A percentile compares a stretch with the other conserved stretches of the same genome.
phyloP scores from a whole-genome alignment of 2,888 invertebrate species.

The Salpingus planirostris region DNA sequence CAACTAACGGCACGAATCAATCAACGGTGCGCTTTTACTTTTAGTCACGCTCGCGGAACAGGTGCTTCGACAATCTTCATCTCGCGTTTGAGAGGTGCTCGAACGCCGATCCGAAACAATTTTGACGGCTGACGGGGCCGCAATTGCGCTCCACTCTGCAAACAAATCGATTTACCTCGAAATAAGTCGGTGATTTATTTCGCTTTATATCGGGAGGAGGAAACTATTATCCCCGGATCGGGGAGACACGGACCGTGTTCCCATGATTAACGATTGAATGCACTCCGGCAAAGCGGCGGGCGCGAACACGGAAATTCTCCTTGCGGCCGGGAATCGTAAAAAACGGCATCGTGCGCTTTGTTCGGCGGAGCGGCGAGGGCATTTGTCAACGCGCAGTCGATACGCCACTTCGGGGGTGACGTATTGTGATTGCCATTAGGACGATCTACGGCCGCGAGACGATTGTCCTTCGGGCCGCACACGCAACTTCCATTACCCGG shows the following conservation, averaged over 20 bases:
- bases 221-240: constrained; percentile 25
- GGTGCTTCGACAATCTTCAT: constrained; percentile 27
- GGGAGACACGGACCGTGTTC: constrained; percentile 34
- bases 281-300: constrained; percentile 37
- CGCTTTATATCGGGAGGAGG: no score
- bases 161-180: no score
- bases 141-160: no score
- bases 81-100: constrained; percentile 20
- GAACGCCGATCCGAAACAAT: constrained; percentile 14
- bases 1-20: constrained; percentile 34
- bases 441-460: constrained; percentile 17
- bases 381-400: constrained; percentile 41
- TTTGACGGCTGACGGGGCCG: no score
- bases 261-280: constrained; percentile 44
- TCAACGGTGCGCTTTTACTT: constrained; percentile 34
- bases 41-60: constrained; percentile 35
- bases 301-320: constrained; percentile 42
- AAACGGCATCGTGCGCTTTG: constrained; percentile 35
- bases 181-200: no score
- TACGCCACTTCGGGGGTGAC: constrained; percentile 34
- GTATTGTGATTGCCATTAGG: constrained; percentile 41
- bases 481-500: constrained; percentile 39
- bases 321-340: constrained; percentile 36
- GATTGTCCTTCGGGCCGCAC: constrained; percentile 29
- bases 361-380: constrained; percentile 36